Evolutionary conservation across 2,113 vertebrate species (phyloP).

Genomic region (Amphilophus citrinellus): DNA sequence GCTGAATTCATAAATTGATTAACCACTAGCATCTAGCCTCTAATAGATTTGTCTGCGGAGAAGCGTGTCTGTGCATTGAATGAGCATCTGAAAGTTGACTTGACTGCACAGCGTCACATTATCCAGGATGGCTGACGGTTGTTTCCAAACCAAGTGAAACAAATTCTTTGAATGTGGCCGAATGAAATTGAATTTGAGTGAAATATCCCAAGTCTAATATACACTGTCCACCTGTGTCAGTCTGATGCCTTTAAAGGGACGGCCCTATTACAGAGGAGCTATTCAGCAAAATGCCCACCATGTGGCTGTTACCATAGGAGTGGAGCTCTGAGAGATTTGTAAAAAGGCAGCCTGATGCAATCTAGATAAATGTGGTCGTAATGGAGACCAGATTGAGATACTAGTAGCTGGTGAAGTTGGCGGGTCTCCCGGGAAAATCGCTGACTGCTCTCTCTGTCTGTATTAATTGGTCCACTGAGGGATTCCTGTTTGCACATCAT

Average conservation of each 20-base stretch:
- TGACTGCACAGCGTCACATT: constrained; percentile 28
- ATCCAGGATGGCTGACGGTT: constrained; percentile 5
- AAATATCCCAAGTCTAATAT: background rate
- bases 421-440: constrained; percentile 83
- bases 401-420: constrained; percentile 78
- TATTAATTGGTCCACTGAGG: constrained; percentile 85
- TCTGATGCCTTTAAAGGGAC: constrained; percentile 44
- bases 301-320: constrained; percentile 27
- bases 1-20: constrained; percentile 58
- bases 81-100: constrained; percentile 11
- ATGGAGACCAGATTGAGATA: constrained; percentile 79
- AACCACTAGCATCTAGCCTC: background rate
- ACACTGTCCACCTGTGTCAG: constrained; percentile 23
- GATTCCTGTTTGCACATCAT: constrained; percentile 77
- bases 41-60: constrained; percentile 33
- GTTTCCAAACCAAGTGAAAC: constrained; percentile 20
- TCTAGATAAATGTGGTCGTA: constrained; percentile 79
- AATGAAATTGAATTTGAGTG: background rate
- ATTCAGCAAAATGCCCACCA: constrained; percentile 60
- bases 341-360: constrained; percentile 84
- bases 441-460: constrained; percentile 79
- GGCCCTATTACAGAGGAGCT: constrained; percentile 22
- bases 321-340: constrained; percentile 63
- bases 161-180: constrained; percentile 1
- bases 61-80: constrained; percentile 12